Percentiles rank a stretch among this genome's conserved stretches.
Conservation (phyloP, 2,113 vertebrate species). For the Hydrochoerus hydrochaeris region DNA sequence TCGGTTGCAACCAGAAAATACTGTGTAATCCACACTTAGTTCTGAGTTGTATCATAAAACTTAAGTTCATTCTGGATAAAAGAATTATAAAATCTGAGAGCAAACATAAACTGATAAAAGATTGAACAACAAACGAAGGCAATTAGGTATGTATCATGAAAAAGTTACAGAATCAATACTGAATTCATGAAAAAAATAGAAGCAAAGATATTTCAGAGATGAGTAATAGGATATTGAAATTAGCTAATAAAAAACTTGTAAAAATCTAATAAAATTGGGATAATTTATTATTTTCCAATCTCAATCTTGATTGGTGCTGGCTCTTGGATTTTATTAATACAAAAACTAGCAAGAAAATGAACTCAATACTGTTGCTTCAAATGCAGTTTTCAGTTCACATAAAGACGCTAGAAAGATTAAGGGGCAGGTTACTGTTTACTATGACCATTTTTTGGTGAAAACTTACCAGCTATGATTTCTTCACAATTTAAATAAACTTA, state of each 20-base stretch:
- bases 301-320: not conserved
- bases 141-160: not conserved
- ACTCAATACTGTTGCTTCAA: not conserved
- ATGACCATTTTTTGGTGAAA: not conserved
- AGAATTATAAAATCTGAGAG: constrained; percentile 8
- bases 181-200: not conserved
- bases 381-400: not conserved
- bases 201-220: not conserved
- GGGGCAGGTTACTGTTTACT: not conserved
- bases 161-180: not conserved
- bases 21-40: not conserved
- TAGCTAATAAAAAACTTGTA: not conserved
- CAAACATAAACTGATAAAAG: not conserved
- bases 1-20: not conserved
- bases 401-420: not conserved
- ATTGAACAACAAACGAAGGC: not conserved
- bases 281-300: not conserved
- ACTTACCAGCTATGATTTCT: not conserved
- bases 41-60: not conserved
- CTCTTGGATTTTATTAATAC: constrained; percentile 12
- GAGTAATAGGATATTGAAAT: not conserved
- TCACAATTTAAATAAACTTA: not conserved
- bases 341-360: not conserved
- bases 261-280: not conserved
- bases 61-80: not conserved